These are phyloP conservation scores for Chaetodon auriga DNA, from an alignment of 2,113 vertebrate species.

Conservation along the genomic window DNA sequence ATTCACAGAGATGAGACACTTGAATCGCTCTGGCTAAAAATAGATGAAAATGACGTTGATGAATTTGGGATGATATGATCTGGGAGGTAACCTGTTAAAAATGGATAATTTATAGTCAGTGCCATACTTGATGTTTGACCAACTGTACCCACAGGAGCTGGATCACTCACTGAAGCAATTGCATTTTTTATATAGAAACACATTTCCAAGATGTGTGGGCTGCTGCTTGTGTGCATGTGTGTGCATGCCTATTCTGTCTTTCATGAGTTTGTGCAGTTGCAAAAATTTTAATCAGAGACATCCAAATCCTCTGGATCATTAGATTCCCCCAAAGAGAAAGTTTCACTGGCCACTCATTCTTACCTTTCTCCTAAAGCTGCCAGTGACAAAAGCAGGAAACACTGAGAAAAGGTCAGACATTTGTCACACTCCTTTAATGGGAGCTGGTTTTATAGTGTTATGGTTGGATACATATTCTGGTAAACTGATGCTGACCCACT, in stretches of 20 bases:
- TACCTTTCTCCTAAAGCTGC: slow-evolving; percentile 24
- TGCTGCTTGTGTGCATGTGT: not conserved
- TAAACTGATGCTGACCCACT: slow-evolving; percentile 15
- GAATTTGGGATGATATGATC: slow-evolving; percentile 43
- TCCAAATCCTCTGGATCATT: slow-evolving; percentile 5
- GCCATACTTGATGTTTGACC: slow-evolving; percentile 6
- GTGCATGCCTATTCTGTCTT: not conserved
- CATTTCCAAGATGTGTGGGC: not conserved
- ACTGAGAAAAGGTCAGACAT: slow-evolving; percentile 59
- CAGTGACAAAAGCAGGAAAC: slow-evolving; percentile 12
- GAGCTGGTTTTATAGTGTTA: slow-evolving; percentile 20
- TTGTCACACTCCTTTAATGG: slow-evolving; percentile 40
- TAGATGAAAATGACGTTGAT: slow-evolving; percentile 40
- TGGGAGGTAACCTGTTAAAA: slow-evolving; percentile 35
- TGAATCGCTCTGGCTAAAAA: slow-evolving; percentile 44
- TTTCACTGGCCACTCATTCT: slow-evolving; percentile 22
- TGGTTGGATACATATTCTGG: not conserved
- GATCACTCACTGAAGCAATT: slow-evolving; percentile 23
- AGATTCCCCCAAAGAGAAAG: slow-evolving; percentile 5
- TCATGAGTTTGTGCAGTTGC: slow-evolving; percentile 13
- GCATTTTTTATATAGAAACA: slow-evolving; percentile 19
- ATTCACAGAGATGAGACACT: slow-evolving; percentile 58
- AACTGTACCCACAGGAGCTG: not conserved
- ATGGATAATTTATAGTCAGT: slow-evolving; percentile 35
- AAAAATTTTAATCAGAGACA: slow-evolving; percentile 38